Conservation (phyloP, 2,797 vertebrate species). For the Pempheris klunzingeri region DNA sequence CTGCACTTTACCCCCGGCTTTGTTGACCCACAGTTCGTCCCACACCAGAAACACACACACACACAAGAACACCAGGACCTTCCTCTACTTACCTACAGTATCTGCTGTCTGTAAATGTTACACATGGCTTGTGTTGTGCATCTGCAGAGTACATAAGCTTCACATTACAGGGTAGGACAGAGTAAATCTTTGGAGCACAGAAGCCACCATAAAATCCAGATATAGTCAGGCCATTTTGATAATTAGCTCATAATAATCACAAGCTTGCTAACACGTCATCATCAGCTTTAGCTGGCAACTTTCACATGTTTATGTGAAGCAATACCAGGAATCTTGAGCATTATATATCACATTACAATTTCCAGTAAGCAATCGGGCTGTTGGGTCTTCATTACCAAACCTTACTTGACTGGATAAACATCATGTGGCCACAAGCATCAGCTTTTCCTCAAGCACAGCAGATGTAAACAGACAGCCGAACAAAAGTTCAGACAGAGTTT, state of each 20-base stretch:
- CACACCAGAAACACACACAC: conserved; percentile 18
- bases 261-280: conserved; percentile 16
- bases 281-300: neutral
- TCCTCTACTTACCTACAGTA: neutral
- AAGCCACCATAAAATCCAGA: neutral
- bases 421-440: conserved; percentile 19
- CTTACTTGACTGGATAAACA: conserved; percentile 30
- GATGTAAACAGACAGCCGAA: conserved; percentile 49
- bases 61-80: rapidly evolving
- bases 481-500: neutral
- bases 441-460: conserved; percentile 32
- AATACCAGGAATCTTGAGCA: conserved; percentile 12
- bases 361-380: conserved; percentile 17
- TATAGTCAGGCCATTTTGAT: neutral
- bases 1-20: conserved; percentile 33
- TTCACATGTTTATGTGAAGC: conserved; percentile 16
- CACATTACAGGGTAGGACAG: neutral
- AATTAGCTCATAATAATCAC: conserved; percentile 9
- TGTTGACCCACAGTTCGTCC: conserved; percentile 34
- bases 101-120: neutral
- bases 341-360: conserved; percentile 44
- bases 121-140: neutral
- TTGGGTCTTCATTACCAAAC: conserved; percentile 27
- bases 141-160: neutral
- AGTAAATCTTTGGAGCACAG: conserved; percentile 7